Percentiles rank a stretch among this genome's conserved stretches.
These are phyloP conservation scores for Trematomus loennbergii DNA, from an alignment of 2,113 vertebrate species.

Conservation along the genomic window DNA sequence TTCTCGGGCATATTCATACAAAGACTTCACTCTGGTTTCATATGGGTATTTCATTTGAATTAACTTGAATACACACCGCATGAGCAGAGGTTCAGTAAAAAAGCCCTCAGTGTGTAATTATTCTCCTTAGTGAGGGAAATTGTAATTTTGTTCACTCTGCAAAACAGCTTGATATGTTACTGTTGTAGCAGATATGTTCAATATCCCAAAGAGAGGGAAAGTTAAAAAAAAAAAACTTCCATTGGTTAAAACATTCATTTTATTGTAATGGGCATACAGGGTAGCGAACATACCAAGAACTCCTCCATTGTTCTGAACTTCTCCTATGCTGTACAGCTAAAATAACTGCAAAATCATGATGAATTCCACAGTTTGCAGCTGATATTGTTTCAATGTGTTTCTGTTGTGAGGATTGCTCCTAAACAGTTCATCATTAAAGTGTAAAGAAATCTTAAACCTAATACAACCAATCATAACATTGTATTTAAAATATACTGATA, in stretches of 20 bases:
- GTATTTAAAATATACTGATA: background rate
- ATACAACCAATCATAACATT: no score
- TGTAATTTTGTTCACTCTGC: constrained; percentile 64
- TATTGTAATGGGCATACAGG: background rate
- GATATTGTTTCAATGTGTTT: constrained; percentile 10
- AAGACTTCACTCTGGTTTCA: background rate
- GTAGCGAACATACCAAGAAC: background rate
- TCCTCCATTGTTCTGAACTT: background rate
- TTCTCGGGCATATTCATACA: constrained; percentile 8
- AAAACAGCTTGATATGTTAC: constrained; percentile 41
- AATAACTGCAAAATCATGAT: constrained; percentile 4
- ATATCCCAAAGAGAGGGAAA: constrained; percentile 33
- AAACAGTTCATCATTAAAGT: background rate
- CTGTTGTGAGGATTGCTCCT: background rate
- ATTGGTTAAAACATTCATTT: background rate
- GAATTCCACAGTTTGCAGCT: constrained; percentile 10
- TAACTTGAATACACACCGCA: constrained; percentile 18
- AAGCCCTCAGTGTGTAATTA: constrained; percentile 60
- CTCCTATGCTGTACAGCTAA: background rate
- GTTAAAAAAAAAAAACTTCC: constrained; percentile 4
- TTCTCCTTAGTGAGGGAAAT: constrained; percentile 54
- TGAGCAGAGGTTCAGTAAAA: constrained; percentile 36
- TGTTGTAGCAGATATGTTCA: constrained; percentile 57
- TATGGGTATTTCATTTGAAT: constrained; percentile 39
- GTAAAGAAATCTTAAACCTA: no score